Evolutionary conservation across 2,113 vertebrate species (phyloP), one percentile per base, ranked within the genome.

Genomic region (Malaclemys terrapin): DNA sequence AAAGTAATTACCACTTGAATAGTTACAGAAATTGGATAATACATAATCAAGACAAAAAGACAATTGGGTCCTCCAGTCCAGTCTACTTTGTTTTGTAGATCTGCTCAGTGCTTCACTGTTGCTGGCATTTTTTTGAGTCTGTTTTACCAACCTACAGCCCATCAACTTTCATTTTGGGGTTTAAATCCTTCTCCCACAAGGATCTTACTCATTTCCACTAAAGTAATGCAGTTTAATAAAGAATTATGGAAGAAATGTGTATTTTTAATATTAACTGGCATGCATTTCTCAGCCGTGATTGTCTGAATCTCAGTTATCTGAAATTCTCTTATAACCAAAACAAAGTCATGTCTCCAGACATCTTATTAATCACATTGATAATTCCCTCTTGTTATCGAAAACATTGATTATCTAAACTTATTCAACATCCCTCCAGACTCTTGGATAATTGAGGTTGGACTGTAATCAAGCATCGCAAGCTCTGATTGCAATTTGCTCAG

Each of bases 1-100:
- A 80, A 82, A 92, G 50, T 56, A n/a, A 1, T 57, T 94, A 7
- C 72, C 8, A 11, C 76, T 75, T 85, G 29, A 94, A 95, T 65
- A 3, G 1, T 2, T 31, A 9, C 27, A 5, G 89, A 90, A 62
- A 1, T 10, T 83, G 1, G 45, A 65, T 81, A 82, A 80, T 42
- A 95, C 31, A 27, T 62, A 83, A 65, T 17, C 54, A 82, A 3
- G 1, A 7, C 59, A 52, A 94, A 76, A 13, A 35, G 3, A 56
- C 75, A 87, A 83, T 47, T 10, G 2, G 1, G 38, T 90, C 27
- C 42, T 59, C 93, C 69, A 57, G 2, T 49, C 25, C 85, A 19
- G 38, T 17, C 1, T 12, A 8, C 4, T 75, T 90, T 90, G 19
- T 6, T 49, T 84, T 76, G 72, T 31, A 78, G 1, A 3, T 87